phyloP scores from a whole-genome alignment of 2,797 vertebrate species.

The Fringilla coelebs region DNA sequence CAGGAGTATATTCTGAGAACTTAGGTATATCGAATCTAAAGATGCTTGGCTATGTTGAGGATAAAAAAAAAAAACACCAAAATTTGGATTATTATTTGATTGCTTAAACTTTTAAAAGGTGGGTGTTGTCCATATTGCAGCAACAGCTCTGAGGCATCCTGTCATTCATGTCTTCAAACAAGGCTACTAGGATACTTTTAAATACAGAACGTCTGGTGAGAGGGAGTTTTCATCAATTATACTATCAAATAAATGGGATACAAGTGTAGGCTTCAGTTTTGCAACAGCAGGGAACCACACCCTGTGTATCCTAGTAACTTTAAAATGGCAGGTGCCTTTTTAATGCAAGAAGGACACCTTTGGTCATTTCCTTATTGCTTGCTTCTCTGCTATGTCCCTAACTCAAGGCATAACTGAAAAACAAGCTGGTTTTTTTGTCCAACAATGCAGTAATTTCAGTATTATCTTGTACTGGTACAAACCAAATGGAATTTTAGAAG shows the following conservation, averaged over 20 bases:
- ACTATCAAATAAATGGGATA: neutral
- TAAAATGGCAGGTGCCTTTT: neutral
- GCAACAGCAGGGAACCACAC: neutral
- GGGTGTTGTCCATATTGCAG: neutral
- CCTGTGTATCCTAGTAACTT: neutral
- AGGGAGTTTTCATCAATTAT: neutral
- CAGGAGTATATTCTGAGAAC: neutral
- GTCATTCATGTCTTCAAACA: neutral
- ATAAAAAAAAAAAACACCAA: neutral
- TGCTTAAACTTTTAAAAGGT: neutral
- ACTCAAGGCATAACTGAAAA: neutral
- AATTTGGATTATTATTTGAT: neutral
- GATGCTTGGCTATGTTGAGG: accelerated
- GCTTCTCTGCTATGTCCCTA: neutral
- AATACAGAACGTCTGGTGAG: neutral
- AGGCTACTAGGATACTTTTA: neutral
- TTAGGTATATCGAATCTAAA: neutral
- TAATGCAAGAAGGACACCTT: neutral
- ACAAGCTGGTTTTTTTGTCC: neutral
- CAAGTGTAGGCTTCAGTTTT: neutral
- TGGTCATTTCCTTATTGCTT: neutral
- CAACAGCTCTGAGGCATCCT: neutral
- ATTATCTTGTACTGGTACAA: neutral
- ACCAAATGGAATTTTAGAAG: neutral
- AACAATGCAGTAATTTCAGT: neutral